A percentile compares a stretch with the other conserved stretches of the same genome.
Evolutionary conservation across 2,113 vertebrate species (phyloP).

Genomic region (Cygnus atratus): DNA sequence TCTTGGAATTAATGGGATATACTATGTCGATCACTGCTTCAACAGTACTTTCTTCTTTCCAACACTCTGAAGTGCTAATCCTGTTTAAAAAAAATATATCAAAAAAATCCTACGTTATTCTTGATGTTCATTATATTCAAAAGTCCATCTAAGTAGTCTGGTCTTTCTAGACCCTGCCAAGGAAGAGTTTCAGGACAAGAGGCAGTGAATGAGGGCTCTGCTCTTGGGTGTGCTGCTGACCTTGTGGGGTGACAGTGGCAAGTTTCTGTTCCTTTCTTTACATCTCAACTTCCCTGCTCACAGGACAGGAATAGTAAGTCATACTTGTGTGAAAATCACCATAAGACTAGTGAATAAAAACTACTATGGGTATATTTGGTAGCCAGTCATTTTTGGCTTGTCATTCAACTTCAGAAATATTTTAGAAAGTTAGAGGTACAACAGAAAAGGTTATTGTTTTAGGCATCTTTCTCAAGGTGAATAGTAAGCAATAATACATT

Average conservation of each 20-base stretch:
- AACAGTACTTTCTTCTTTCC: neutral
- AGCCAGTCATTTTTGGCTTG: neutral
- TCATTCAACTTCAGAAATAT: neutral
- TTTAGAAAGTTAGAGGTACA: neutral
- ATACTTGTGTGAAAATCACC: neutral
- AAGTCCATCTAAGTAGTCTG: neutral
- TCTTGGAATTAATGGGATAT: neutral
- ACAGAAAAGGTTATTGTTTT: neutral
- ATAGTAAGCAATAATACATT: neutral
- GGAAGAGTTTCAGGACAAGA: neutral
- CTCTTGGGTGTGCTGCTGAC: neutral
- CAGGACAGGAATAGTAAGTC: neutral
- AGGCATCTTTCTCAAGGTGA: neutral
- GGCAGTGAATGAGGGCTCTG: neutral
- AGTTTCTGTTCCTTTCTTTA: neutral
- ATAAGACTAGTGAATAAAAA: neutral
- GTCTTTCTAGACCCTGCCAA: neutral
- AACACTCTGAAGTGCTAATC: neutral
- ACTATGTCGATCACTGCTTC: fast-evolving
- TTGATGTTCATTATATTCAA: neutral
- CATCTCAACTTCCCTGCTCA: neutral
- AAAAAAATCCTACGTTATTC: neutral
- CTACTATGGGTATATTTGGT: neutral
- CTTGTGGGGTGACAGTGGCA: neutral
- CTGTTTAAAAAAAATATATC: neutral